Base-by-base conservation (phyloP, 2,888 invertebrate species). In the Amphipyra berbera region DNA sequence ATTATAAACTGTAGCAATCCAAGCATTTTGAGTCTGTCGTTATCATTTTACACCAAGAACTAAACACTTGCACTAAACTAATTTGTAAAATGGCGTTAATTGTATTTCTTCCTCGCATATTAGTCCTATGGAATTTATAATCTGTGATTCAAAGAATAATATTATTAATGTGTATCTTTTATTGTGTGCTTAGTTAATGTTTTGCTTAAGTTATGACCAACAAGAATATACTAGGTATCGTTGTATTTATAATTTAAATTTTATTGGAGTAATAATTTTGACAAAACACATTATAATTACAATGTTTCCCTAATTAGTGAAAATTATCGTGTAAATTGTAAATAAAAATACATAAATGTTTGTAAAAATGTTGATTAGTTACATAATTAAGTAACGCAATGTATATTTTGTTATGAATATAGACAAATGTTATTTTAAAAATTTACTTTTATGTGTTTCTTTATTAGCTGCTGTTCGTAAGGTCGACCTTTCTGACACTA, bases 371-470 rank as follows among this genome's bases (percentile, higher is more conserved):
- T 79, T 76, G 55, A 65, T 59, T 65, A 58, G 44, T 67, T 65
- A 68, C 54, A 14, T 78, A 68, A 61, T 59, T 60, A 70, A 65
- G 49, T 54, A 72, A 59, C 69, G 41, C 60, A 76, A 82, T 86
- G 79, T 87, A 85, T 85, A 87, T 86, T 86, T 86, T 88, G 83
- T 87, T 86, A 85, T 75, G 61, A 74, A 81, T 82, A 81, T 76
- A 76, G 62, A 78, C 45, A 45, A 65, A 73, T 76, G 58, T 68
- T 74, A 68, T 73, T 82, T 76, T 71, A 33, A 13, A 38, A 21
- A 6, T n/a, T 50, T 54, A 41, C 15, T 54, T 46, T 40, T 27
- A 15, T 53, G 47, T 37, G 27, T 42, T 15, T 27, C 7, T 44
- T 38, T 38, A 21, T 52, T 42, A 4, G 1, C 7, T 6, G 15